A percentile compares a stretch with the other conserved stretches of the same genome.
Evolutionary conservation across 2,113 vertebrate species (phyloP).

Genomic region (Pollachius pollachius): DNA sequence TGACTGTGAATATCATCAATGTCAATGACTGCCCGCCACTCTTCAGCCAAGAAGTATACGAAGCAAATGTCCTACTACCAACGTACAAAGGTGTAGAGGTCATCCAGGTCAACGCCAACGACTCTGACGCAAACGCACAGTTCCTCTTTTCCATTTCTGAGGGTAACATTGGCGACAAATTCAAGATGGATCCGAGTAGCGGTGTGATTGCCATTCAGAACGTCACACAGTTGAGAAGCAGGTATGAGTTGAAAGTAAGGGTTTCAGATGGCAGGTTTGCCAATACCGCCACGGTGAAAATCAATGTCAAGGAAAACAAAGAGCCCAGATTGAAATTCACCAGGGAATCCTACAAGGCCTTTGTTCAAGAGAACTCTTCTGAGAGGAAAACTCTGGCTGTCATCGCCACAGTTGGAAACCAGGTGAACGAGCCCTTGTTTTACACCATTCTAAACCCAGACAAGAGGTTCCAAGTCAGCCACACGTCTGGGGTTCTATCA

Average conservation of each 20-base stretch:
- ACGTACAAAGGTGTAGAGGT: slow-evolving; percentile 91
- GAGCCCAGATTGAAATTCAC: slow-evolving; percentile 88
- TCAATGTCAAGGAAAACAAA: slow-evolving; percentile 90
- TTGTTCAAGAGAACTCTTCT: slow-evolving; percentile 84
- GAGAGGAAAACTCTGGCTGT: slow-evolving; percentile 85
- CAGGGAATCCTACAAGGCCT: slow-evolving; percentile 82
- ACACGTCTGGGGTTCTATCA: slow-evolving; percentile 89
- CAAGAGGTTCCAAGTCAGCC: slow-evolving; percentile 87
- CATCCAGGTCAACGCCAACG: slow-evolving; percentile 82
- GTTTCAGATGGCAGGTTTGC: slow-evolving; percentile 91
- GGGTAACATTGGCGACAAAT: slow-evolving; percentile 97
- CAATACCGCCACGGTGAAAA: slow-evolving; percentile 82
- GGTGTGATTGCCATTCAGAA: slow-evolving; percentile 88
- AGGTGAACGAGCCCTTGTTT: slow-evolving; percentile 91
- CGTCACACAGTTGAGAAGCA: slow-evolving; percentile 89
- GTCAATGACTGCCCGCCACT: slow-evolving; percentile 92
- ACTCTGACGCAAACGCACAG: slow-evolving; percentile 89
- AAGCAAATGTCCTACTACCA: slow-evolving; percentile 83
- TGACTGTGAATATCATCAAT: slow-evolving; percentile 89
- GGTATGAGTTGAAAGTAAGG: slow-evolving; percentile 88
- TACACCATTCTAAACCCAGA: slow-evolving; percentile 93
- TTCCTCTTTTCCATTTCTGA: slow-evolving; percentile 90
- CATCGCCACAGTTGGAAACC: slow-evolving; percentile 85
- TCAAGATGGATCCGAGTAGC: slow-evolving; percentile 78
- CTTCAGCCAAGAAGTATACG: slow-evolving; percentile 83